Evolutionary conservation across 2,113 vertebrate species (phyloP).

Genomic region (Edolisoma coerulescens): DNA sequence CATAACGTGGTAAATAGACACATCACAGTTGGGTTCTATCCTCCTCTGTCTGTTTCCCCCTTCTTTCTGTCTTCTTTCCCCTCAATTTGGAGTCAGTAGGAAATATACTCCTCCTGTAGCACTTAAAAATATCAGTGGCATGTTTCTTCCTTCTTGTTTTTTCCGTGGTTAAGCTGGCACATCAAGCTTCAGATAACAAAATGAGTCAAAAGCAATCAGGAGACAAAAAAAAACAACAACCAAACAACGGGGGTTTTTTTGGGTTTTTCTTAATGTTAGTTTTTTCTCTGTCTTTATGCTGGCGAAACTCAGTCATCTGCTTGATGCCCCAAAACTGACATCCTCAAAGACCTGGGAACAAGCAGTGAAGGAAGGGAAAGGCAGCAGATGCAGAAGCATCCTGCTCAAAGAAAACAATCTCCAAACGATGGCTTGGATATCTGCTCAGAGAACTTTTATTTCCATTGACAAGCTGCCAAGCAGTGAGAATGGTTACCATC

Average conservation of each 20-base stretch:
- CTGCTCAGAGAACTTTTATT: not conserved
- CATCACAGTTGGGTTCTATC: not conserved
- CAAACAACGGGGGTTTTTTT: no score
- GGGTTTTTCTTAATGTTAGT: not conserved
- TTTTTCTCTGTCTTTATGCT: not conserved
- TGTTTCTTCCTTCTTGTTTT: not conserved
- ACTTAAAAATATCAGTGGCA: not conserved
- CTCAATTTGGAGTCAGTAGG: not conserved
- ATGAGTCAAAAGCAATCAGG: not conserved
- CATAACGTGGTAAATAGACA: not conserved
- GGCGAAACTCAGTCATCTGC: not conserved
- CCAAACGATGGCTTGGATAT: not conserved
- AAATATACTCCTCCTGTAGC: rapidly evolving
- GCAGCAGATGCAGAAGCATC: not conserved
- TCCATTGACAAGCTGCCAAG: conserved; percentile 35
- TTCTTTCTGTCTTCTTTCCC: not conserved
- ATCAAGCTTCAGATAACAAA: not conserved
- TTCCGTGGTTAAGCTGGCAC: not conserved
- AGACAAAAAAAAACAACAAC: not conserved
- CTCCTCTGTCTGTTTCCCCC: not conserved
- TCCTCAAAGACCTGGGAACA: not conserved
- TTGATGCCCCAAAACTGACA: not conserved
- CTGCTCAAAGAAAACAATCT: not conserved
- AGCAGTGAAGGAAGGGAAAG: not conserved
- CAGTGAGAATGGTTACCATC: not conserved